A percentile compares a stretch with the other conserved stretches of the same genome.
Evolutionary conservation across 1,140 invertebrate species (phyloP).

Genomic region (Leguminivora glycinivorella): DNA sequence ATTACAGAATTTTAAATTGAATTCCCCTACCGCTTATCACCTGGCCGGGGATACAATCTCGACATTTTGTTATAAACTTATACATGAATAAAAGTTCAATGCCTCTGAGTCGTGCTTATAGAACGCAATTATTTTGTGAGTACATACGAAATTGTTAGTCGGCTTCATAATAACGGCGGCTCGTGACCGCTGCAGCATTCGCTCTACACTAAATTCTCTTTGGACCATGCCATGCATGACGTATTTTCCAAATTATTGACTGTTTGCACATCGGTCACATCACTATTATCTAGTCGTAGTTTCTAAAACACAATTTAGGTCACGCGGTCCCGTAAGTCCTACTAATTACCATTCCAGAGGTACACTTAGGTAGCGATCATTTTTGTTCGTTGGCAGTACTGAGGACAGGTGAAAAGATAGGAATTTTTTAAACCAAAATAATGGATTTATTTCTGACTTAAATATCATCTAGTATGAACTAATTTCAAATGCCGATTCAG

Average conservation of each 20-base stretch:
- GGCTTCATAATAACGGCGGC: slow-evolving; percentile 67
- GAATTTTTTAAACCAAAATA: too few species aligned
- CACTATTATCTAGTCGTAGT: background rate
- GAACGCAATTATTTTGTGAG: slow-evolving; percentile 76
- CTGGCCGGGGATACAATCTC: slow-evolving; percentile 20
- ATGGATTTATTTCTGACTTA: too few species aligned
- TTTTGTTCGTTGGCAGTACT: too few species aligned
- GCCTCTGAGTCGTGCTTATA: slow-evolving; percentile 69
- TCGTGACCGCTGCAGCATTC: slow-evolving; percentile 49
- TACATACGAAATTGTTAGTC: slow-evolving; percentile 69
- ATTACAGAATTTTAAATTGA: background rate
- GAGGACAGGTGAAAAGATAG: too few species aligned
- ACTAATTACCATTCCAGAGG: too few species aligned
- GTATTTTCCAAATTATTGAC: background rate
- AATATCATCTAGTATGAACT: too few species aligned
- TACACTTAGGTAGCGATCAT: too few species aligned
- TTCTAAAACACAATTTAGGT: too few species aligned
- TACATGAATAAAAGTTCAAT: slow-evolving; percentile 63
- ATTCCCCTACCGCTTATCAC: background rate
- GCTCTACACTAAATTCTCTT: background rate
- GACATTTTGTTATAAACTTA: slow-evolving; percentile 31
- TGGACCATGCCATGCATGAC: background rate
- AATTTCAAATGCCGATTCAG: too few species aligned
- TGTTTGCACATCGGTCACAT: background rate
- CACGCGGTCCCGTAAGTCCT: too few species aligned